Conservation (phyloP, 2,797 vertebrate species). For the Rallus crepitans region DNA sequence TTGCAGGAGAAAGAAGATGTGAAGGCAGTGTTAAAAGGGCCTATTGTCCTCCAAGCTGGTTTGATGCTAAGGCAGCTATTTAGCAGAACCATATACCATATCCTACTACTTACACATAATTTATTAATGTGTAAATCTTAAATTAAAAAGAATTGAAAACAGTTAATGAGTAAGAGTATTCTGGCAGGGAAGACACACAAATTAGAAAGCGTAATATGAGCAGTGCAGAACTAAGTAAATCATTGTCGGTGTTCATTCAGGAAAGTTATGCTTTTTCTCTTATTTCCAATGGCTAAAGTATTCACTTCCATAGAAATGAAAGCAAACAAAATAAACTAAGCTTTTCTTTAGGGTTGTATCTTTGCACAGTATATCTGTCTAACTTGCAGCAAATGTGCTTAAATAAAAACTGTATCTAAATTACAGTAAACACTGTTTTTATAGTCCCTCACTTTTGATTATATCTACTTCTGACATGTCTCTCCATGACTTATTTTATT, state of each 20-base stretch:
- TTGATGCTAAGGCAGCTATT: background rate
- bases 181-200: constrained; percentile 27
- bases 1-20: background rate
- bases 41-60: background rate
- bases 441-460: background rate
- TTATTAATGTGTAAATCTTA: constrained; percentile 65
- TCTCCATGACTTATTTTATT: background rate
- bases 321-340: background rate
- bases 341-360: background rate
- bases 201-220: constrained; percentile 10
- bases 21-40: background rate
- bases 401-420: background rate
- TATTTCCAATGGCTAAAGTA: background rate
- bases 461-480: background rate
- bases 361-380: background rate
- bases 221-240: constrained; percentile 19
- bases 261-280: background rate
- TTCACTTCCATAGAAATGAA: background rate
- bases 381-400: background rate
- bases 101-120: constrained; percentile 21
- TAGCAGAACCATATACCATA: background rate
- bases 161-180: constrained; percentile 21
- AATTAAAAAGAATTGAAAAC: constrained; percentile 50
- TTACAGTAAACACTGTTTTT: background rate
- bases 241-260: background rate